Base-by-base conservation (phyloP, 1,140 invertebrate species). In the Pogonomyrmex barbatus region DNA sequence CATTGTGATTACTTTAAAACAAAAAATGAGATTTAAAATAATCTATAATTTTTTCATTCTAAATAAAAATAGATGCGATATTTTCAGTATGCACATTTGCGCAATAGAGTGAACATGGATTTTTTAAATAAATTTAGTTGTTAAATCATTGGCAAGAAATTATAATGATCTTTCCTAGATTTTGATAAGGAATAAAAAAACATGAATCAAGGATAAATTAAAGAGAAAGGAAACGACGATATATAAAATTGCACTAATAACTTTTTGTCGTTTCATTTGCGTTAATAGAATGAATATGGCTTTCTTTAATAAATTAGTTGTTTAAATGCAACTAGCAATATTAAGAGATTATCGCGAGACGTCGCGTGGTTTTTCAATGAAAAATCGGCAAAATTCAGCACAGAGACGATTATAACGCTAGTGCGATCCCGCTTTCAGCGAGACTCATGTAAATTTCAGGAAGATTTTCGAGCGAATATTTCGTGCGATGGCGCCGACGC, bases 371-470 rank as follows among this genome's bases (percentile, higher is more conserved):
- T 24, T 54, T 77, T 45, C 58, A n/a, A 47, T 12, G 2, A 8
- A 75, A 75, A 85, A 70, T 58, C 10, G 36, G 10, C 30, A 36
- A 56, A 86, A 76, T 71, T 79, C 67, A 39, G 68, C 70, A 54
- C 68, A 30, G 17, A 24, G 56, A 56, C 63, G 70, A 89, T 89
- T 89, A 89, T 82, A 54, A 89, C 71, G 30, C 45, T 30, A 24
- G 54, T 4, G 10, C 73, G 76, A 89, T 86, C 73, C 24, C 60
- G 82, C 83, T 86, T 82, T 30, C 76, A 76, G 68, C 12, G 47
- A 33, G 68, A 77, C 76, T 90, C 89, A 90, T 90, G 89, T 90
- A 90, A 90, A 90, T 90, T 90, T 90, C 86, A 89, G 79, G 47
- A 87, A 89, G 86, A 90, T 87, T 50, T 73, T 9, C 60, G 39